Conservation (phyloP, 2,113 vertebrate species). For the Eubucco bourcierii region DNA sequence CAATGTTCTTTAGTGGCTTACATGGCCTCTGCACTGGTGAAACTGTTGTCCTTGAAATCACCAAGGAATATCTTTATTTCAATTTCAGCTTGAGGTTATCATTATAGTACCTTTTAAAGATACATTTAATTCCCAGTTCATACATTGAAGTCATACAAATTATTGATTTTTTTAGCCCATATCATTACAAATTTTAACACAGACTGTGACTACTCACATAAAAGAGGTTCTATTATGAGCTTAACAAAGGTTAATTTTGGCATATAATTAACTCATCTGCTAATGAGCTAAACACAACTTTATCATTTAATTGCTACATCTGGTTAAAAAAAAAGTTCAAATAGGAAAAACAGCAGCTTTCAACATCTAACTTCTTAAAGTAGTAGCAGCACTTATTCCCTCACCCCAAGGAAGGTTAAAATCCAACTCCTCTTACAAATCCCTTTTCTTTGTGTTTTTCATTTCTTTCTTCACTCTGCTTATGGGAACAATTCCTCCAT, state of each 20-base stretch:
- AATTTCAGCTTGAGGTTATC: conserved; percentile 66
- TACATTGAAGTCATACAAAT: conserved; percentile 53
- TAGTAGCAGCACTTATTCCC: background rate
- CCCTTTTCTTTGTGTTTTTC: conserved; percentile 22
- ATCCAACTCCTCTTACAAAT: conserved; percentile 39
- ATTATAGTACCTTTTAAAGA: conserved; percentile 60
- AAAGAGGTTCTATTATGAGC: conserved; percentile 58
- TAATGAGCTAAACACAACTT: conserved; percentile 63
- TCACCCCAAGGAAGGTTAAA: conserved; percentile 49
- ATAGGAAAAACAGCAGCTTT: conserved; percentile 32
- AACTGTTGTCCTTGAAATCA: conserved; percentile 64
- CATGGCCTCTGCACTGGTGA: conserved; percentile 27
- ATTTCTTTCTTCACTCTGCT: conserved; percentile 13
- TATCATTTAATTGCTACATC: conserved; percentile 59
- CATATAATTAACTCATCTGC: conserved; percentile 59
- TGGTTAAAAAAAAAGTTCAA: conserved; percentile 57
- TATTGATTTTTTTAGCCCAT: conserved; percentile 60
- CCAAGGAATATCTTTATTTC: conserved; percentile 55
- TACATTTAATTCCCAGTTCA: conserved; percentile 43
- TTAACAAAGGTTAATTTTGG: conserved; percentile 69
- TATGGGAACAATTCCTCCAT: conserved; percentile 3
- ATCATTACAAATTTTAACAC: conserved; percentile 67
- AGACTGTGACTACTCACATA: conserved; percentile 45
- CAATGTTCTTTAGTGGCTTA: conserved; percentile 40
- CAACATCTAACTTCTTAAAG: conserved; percentile 44